phyloP scores from a whole-genome alignment of 2,888 invertebrate genomes.

The Andrena flavipes region DNA sequence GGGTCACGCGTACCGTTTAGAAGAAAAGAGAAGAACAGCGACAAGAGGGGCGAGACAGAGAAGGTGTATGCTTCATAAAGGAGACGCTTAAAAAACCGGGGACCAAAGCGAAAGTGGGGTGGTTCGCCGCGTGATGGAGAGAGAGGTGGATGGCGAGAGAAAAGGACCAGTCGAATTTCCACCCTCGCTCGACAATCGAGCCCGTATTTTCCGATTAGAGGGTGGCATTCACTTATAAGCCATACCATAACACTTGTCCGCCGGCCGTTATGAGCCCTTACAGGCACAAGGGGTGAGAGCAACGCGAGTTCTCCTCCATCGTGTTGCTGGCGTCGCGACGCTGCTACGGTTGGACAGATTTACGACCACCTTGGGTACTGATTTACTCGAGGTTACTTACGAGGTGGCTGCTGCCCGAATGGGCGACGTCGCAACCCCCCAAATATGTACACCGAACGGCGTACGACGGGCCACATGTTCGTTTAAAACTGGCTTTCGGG shows the following conservation, averaged over 20 bases:
- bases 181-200: conserved; percentile 81
- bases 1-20: conserved; percentile 65
- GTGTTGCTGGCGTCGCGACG: conserved; percentile 62
- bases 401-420: conserved; percentile 71
- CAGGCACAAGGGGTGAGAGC: conserved; percentile 53
- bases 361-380: conserved; percentile 85
- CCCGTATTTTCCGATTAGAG: conserved; percentile 85
- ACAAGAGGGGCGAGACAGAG: conserved; percentile 22
- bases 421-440: conserved; percentile 58
- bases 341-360: conserved; percentile 81
- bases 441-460: conserved; percentile 22
- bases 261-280: conserved; percentile 81
- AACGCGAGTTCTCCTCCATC: conserved; percentile 59
- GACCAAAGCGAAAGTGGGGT: conserved; percentile 6
- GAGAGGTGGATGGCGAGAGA: neutral
- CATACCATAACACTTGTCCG: conserved; percentile 85
- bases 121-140: neutral
- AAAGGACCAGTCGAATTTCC: conserved; percentile 43
- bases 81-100: conserved; percentile 30
- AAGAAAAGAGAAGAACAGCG: conserved; percentile 56
- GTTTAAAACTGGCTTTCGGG: conserved; percentile 56
- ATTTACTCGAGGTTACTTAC: conserved; percentile 80
- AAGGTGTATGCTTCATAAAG: conserved; percentile 24
- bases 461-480: conserved; percentile 80
- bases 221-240: conserved; percentile 85